Evolutionary conservation across 2,113 vertebrate genomes (phyloP).

Genomic region (Oreotragus oreotragus): DNA sequence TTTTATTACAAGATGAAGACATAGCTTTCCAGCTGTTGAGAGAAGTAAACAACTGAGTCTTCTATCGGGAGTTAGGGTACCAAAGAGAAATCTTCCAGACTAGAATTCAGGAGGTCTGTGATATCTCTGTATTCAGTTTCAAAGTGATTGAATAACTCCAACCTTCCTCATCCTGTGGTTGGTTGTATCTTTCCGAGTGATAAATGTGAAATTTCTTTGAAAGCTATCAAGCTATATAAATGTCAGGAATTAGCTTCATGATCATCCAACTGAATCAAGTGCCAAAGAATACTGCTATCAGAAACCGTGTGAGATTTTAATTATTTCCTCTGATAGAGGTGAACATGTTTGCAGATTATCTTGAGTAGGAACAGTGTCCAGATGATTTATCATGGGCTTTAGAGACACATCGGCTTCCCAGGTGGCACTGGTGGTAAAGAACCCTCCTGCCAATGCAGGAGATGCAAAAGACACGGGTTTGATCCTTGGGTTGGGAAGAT

Average conservation of each 20-base stretch:
- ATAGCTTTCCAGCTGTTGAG: not conserved
- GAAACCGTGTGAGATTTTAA: slow-evolving; percentile 39
- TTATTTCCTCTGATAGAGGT: slow-evolving; percentile 58
- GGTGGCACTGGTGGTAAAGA: not conserved
- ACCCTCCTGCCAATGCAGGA: not conserved
- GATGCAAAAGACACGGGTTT: rapidly evolving
- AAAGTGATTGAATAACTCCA: slow-evolving; percentile 18
- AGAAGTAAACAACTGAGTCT: not conserved
- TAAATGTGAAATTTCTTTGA: slow-evolving; percentile 37
- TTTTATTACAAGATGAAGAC: slow-evolving; percentile 20
- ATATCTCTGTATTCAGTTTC: slow-evolving; percentile 21
- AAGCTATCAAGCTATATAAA: slow-evolving; percentile 25
- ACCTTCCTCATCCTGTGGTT: not conserved
- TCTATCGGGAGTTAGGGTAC: not conserved
- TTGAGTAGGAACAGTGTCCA: not conserved
- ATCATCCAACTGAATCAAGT: slow-evolving; percentile 12
- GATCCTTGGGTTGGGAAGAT: not conserved
- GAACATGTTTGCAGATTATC: slow-evolving; percentile 53
- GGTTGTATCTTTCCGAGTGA: not conserved
- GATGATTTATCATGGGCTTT: slow-evolving; percentile 26
- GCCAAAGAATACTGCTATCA: slow-evolving; percentile 40
- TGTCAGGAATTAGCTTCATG: slow-evolving; percentile 31
- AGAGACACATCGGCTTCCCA: not conserved
- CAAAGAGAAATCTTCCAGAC: not conserved
- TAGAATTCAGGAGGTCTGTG: not conserved